phyloP scores from a whole-genome alignment of 1,140 invertebrate genomes.

The Acromyrmex charruanus region DNA sequence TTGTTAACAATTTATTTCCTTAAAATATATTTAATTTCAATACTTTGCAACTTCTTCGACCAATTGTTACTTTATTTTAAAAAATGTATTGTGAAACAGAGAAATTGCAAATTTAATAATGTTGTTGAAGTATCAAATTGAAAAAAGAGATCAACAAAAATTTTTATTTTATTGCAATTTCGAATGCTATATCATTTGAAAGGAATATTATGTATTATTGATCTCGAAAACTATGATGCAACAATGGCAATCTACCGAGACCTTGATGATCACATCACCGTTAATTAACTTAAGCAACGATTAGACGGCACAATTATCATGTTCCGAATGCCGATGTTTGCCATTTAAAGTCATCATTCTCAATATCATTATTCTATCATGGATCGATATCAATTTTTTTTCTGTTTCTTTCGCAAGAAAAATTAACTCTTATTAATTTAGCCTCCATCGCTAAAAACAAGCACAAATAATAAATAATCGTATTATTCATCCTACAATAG shows the following conservation, averaged over 20 bases:
- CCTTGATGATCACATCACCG: slow-evolving; percentile 53
- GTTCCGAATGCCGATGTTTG: slow-evolving; percentile 44
- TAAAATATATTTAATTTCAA: neutral
- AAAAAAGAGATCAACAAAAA: neutral
- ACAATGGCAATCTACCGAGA: slow-evolving; percentile 35
- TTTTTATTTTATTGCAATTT: neutral
- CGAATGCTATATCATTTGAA: neutral
- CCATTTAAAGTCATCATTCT: slow-evolving; percentile 34
- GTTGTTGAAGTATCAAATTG: neutral
- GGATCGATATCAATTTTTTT: neutral
- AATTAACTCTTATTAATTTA: neutral
- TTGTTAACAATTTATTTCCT: neutral
- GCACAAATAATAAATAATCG: neutral
- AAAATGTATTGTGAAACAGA: neutral
- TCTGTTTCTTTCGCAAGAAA: neutral
- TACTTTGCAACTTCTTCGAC: neutral
- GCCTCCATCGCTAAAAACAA: neutral
- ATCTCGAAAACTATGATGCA: slow-evolving; percentile 17
- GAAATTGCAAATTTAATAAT: neutral
- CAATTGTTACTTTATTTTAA: neutral
- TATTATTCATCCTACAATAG: neutral
- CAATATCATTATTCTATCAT: slow-evolving; percentile 16
- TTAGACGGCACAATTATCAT: slow-evolving; percentile 59
- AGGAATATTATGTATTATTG: neutral
- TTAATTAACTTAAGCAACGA: slow-evolving; percentile 71